phyloP scores from a whole-genome alignment of 2,888 invertebrate species.

The Fissipunctia ypsillon region DNA sequence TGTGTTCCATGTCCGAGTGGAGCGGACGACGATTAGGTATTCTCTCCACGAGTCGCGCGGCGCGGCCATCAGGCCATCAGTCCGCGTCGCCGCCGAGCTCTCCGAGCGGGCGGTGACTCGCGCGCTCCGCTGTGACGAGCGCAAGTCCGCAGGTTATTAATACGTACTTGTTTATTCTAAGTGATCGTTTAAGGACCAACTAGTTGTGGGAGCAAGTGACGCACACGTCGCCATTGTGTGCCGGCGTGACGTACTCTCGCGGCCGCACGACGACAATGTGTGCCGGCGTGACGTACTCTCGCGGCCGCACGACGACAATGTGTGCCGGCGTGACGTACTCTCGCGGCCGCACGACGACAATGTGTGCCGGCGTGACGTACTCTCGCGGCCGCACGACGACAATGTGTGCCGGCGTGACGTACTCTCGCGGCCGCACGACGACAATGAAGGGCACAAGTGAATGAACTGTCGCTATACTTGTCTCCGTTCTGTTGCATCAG shows the following conservation, averaged over 20 bases:
- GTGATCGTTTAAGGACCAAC: conserved; percentile 9
- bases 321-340: no score
- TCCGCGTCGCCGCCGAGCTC: background rate
- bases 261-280: background rate
- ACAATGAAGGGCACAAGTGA: no score
- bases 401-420: no score
- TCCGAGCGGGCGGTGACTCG: background rate
- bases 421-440: no score
- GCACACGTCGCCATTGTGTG: background rate
- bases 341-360: no score
- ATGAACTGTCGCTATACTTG: no score
- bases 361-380: no score
- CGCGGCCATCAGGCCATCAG: conserved; percentile 21
- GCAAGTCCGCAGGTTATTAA: background rate
- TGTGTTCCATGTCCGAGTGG: conserved; percentile 52
- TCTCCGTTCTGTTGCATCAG: no score
- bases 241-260: conserved; percentile 1
- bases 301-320: no score
- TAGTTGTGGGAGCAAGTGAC: background rate
- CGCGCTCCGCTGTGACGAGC: background rate
- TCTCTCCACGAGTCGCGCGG: conserved; percentile 27
- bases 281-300: no score
- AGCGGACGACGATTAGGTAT: conserved; percentile 39
- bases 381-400: no score
- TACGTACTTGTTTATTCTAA: background rate